phyloP scores from a whole-genome alignment of 2,797 vertebrate species.

The Eremophila alpestris region DNA sequence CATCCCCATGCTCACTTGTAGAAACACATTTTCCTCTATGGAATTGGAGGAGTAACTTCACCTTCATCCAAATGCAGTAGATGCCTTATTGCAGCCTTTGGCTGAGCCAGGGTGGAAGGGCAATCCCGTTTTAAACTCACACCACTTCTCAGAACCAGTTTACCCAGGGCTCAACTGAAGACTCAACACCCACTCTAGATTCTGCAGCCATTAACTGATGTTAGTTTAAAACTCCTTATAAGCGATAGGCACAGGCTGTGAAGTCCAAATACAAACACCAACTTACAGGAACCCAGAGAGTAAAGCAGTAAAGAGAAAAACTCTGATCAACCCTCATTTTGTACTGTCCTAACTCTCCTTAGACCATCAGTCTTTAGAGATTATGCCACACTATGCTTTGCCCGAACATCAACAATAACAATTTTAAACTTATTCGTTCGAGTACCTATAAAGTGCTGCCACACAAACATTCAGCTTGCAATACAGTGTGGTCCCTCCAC shows the following conservation, averaged over 20 bases:
- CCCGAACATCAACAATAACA: background rate
- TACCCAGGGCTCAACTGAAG: background rate
- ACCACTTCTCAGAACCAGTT: background rate
- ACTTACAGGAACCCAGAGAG: background rate
- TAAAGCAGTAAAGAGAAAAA: background rate
- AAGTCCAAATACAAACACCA: background rate
- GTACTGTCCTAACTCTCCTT: background rate
- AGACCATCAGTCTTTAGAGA: background rate
- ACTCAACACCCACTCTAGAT: background rate
- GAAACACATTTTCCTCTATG: background rate
- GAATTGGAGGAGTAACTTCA: background rate
- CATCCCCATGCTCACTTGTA: background rate
- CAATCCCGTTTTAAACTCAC: background rate
- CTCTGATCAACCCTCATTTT: background rate
- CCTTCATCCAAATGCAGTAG: background rate
- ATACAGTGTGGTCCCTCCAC: background rate
- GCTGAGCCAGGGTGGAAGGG: background rate
- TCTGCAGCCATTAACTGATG: background rate
- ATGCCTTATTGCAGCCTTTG: background rate
- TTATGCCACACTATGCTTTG: rapidly evolving
- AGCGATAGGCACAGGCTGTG: background rate
- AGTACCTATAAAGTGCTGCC: background rate
- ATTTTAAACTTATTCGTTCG: background rate
- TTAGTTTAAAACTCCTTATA: background rate
- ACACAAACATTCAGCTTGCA: background rate